Evolutionary conservation across 2,888 invertebrate species (phyloP), one percentile per base, ranked within the genome.

Genomic region (Apomyelois bistriatella): DNA sequence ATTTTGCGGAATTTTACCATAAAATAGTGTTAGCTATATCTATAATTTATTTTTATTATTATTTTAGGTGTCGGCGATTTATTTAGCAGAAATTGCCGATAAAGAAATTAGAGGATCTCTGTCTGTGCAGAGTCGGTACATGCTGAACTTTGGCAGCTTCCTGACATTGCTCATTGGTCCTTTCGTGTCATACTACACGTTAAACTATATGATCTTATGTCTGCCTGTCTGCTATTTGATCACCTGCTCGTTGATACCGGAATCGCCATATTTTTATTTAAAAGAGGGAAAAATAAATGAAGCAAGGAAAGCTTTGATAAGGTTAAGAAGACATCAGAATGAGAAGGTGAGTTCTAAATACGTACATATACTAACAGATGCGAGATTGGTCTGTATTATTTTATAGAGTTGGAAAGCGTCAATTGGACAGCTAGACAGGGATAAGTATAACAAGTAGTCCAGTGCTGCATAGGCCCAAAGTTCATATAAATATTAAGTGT

Each of bases 181-280:
- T 0, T 82, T 83, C 51, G 66, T 90, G 0, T 65, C 84, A 0
- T 91, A 82, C 55, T 59, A 64, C 0, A 61, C 81, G 54, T 41
- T 87, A 60, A 72, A 92, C 78, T 87, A 84, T 52, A 70, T 85
- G 54, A 74, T 91, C 5, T 58, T 89, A 7, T 58, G 76, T 0
- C 58, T 92, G 3, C 92, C 92, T 0, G 52, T 88, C 0, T 57
- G 79, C 1, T 92, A 90, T 63, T 87, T 92, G 46, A 35, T 74
- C 0, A 80, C 77, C 0, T 92, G 92, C 59, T 73, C 80, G 54
- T 91, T 90, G 78, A 91, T 93, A 67, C 93, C 93, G 0, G 93
- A 93, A 63, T 91, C 92, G 0, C 93, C 93, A 0, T 92, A 93
- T 62, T 92, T 81, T 61, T 75, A 92, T 37, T 66, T 94, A 35